Evolutionary conservation across 2,797 vertebrate genomes (phyloP).

Genomic region (Mormyrus hasselquistii): DNA sequence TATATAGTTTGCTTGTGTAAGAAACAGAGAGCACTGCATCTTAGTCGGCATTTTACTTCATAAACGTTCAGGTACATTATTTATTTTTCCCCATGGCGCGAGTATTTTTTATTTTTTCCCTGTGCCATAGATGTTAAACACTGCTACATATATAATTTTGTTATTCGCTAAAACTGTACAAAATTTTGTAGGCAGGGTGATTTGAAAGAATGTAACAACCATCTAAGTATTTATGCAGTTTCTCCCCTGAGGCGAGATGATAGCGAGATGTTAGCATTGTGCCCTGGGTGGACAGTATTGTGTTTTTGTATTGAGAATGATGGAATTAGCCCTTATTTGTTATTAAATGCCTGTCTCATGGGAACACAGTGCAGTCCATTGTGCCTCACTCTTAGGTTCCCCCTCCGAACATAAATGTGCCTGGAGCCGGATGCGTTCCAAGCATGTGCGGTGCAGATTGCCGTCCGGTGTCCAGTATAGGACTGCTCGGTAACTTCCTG

Average conservation of each 20-base stretch:
- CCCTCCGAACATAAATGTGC: neutral
- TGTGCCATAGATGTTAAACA: neutral
- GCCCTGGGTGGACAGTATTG: neutral
- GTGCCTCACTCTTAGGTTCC: neutral
- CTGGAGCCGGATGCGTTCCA: constrained; percentile 48
- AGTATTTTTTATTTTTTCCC: neutral
- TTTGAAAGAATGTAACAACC: neutral
- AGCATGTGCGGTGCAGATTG: constrained; percentile 31
- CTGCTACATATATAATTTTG: neutral
- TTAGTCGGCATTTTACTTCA: neutral
- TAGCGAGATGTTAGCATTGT: neutral
- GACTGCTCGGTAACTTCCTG: too few relatives aligned
- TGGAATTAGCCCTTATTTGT: neutral
- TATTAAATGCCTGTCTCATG: neutral
- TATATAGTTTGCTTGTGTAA: neutral
- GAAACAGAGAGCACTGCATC: neutral
- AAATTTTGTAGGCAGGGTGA: neutral
- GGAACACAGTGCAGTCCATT: neutral
- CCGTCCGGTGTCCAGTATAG: too few relatives aligned
- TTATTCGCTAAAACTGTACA: neutral
- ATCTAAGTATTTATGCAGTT: neutral
- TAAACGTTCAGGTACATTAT: neutral
- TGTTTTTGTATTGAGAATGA: neutral
- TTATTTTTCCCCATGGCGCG: neutral
- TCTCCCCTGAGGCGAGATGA: neutral